These are phyloP conservation scores for Perodicticus potto DNA, from an alignment of 2,797 vertebrate species.

Conservation along the genomic window DNA sequence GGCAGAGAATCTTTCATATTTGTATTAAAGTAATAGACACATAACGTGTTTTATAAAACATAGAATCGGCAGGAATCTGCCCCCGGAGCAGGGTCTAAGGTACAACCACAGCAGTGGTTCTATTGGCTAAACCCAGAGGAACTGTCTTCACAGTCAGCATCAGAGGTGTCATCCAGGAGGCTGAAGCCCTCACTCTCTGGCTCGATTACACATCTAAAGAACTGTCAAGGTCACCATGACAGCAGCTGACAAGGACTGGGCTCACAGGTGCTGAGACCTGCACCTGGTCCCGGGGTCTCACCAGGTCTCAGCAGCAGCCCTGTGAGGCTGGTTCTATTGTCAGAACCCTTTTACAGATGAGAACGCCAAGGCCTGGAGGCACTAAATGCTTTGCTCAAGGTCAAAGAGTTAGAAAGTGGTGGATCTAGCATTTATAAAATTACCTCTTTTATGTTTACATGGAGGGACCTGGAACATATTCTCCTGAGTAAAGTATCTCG, in stretches of 20 bases:
- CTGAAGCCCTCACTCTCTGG: too few species aligned
- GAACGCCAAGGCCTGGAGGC: neutral
- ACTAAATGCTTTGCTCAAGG: neutral
- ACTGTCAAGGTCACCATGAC: neutral
- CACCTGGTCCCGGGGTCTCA: neutral
- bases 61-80: neutral
- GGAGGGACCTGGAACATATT: too few species aligned
- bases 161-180: neutral
- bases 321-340: neutral
- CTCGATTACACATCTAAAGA: neutral
- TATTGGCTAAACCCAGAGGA: neutral
- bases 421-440: neutral
- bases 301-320: too few species aligned
- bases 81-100: neutral
- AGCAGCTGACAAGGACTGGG: neutral
- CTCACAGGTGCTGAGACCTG: neutral
- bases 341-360: neutral
- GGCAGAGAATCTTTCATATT: neutral
- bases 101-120: neutral
- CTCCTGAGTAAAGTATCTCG: too few species aligned
- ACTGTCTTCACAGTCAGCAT: neutral
- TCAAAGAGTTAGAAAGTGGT: neutral
- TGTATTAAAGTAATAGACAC: neutral
- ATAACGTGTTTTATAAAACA: neutral
- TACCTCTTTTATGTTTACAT: neutral